A percentile compares a stretch with the other conserved stretches of the same genome.
Evolutionary conservation across 2,888 invertebrate species (phyloP).

Genomic region (Tipula vernalis): DNA sequence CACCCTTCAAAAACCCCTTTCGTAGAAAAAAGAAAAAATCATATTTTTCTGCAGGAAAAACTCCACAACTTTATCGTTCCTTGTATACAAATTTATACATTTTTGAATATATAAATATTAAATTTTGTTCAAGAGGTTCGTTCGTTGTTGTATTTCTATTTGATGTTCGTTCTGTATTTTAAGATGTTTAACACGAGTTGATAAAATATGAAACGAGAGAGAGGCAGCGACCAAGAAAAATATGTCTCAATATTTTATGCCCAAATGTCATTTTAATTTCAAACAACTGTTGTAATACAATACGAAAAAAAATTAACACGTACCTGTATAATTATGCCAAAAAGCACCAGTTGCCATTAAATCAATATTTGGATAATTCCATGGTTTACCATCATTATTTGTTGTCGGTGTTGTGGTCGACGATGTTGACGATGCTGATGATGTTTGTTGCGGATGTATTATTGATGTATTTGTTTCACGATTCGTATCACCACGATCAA

Average conservation of each 20-base stretch:
- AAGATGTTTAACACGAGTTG: background rate
- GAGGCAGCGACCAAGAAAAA: background rate
- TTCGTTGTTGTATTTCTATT: background rate
- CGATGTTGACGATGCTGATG: conserved; percentile 26
- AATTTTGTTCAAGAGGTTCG: background rate
- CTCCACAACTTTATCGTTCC: background rate
- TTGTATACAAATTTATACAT: background rate
- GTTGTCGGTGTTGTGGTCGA: conserved; percentile 32
- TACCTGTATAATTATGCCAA: conserved; percentile 88
- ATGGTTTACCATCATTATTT: conserved; percentile 40
- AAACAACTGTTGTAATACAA: background rate
- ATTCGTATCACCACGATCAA: background rate
- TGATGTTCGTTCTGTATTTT: background rate
- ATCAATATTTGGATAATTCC: conserved; percentile 62
- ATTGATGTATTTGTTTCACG: conserved; percentile 20
- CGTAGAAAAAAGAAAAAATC: background rate
- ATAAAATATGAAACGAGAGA: background rate
- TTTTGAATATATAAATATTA: background rate
- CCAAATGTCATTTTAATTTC: background rate
- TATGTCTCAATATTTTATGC: background rate
- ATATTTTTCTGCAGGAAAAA: background rate
- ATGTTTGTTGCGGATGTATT: conserved; percentile 29
- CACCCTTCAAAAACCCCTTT: background rate
- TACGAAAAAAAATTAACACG: conserved; percentile 27
- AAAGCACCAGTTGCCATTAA: conserved; percentile 78